Evolutionary conservation across 2,797 vertebrate species (phyloP).

Genomic region (Melanotaenia nigrans): DNA sequence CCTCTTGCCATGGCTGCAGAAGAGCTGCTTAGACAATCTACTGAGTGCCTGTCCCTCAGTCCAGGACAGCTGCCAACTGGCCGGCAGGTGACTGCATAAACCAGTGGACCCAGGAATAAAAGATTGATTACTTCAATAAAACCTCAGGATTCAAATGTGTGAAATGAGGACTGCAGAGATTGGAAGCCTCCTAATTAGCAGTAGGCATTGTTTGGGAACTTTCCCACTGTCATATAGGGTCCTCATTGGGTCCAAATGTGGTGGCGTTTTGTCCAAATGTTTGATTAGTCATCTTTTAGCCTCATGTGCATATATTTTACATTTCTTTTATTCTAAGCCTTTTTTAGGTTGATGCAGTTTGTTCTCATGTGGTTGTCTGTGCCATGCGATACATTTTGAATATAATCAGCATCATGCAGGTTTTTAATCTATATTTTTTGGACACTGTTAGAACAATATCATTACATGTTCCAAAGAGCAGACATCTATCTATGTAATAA

Average conservation of each 20-base stretch:
- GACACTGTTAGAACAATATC: slow-evolving; percentile 6
- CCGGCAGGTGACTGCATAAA: slow-evolving; percentile 73
- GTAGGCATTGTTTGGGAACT: slow-evolving; percentile 64
- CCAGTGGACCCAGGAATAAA: slow-evolving; percentile 64
- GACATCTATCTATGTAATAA: slow-evolving; percentile 29
- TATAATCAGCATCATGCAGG: not conserved
- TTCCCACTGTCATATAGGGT: slow-evolving; percentile 67
- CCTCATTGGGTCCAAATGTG: slow-evolving; percentile 49
- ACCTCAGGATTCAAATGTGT: slow-evolving; percentile 67
- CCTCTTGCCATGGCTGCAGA: slow-evolving; percentile 66
- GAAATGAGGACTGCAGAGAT: slow-evolving; percentile 65
- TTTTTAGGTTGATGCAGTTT: not conserved
- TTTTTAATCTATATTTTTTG: slow-evolving; percentile 14
- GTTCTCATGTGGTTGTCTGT: not conserved
- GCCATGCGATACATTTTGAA: not conserved
- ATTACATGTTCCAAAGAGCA: slow-evolving; percentile 24
- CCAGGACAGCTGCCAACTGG: slow-evolving; percentile 72
- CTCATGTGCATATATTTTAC: not conserved
- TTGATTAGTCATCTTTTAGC: slow-evolving; percentile 52
- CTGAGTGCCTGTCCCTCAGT: slow-evolving; percentile 29
- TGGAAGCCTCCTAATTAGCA: slow-evolving; percentile 72
- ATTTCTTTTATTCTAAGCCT: not conserved
- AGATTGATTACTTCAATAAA: slow-evolving; percentile 75
- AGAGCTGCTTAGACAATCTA: slow-evolving; percentile 51
- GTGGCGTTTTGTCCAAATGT: slow-evolving; percentile 73